Conservation (phyloP, 1,140 invertebrate species). For the Drosophila seguyi region DNA sequence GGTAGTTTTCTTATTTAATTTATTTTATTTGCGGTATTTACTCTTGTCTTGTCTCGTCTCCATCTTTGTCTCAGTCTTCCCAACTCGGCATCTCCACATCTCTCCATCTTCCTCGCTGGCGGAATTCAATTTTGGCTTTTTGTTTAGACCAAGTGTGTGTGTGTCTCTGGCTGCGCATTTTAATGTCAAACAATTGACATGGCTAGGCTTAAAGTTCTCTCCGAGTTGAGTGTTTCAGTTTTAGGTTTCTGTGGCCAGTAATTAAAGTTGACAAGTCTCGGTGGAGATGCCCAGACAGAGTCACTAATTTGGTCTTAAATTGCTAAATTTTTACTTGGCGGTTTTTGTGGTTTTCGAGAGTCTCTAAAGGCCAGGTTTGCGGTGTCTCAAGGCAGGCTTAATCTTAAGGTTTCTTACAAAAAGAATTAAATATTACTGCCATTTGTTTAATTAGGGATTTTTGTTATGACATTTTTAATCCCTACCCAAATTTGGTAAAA, state of each 20-base stretch:
- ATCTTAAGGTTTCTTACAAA: not conserved
- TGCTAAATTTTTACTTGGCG: constrained; percentile 39
- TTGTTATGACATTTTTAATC: not conserved
- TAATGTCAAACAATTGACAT: constrained; percentile 79
- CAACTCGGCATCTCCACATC: not conserved
- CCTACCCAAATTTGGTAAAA: not conserved
- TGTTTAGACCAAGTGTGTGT: constrained; percentile 52
- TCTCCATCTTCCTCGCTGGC: constrained; percentile 39
- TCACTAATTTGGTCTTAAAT: constrained; percentile 47
- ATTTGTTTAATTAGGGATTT: not conserved
- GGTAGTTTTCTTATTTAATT: constrained; percentile 83
- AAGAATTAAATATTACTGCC: not conserved
- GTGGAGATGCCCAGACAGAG: constrained; percentile 16
- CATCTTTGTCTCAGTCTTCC: not conserved
- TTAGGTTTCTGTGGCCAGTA: constrained; percentile 62
- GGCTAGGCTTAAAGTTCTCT: constrained; percentile 56
- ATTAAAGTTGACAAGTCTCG: constrained; percentile 77
- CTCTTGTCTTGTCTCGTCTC: constrained; percentile 42
- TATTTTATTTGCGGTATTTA: constrained; percentile 83
- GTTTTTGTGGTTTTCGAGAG: constrained; percentile 10
- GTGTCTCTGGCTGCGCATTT: constrained; percentile 66
- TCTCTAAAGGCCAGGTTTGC: not conserved
- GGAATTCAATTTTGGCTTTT: constrained; percentile 79
- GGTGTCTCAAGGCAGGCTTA: not conserved
- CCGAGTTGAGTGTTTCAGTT: constrained; percentile 3